Evolutionary conservation across 2,113 vertebrate species (phyloP).

Genomic region (Deroptyus accipitrinus): DNA sequence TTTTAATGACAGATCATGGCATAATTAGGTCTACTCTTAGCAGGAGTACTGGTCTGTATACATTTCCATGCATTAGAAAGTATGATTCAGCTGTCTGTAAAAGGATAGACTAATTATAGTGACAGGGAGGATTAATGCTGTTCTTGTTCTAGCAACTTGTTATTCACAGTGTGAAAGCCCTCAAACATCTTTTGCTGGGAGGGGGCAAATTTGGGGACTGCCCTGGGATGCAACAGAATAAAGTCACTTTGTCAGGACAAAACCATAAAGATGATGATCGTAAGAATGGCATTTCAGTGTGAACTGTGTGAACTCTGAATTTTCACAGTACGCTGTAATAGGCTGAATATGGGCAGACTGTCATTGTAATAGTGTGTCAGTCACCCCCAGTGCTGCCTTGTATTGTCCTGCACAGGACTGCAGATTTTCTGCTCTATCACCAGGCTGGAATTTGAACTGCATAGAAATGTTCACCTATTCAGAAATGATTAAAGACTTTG

Average conservation of each 20-base stretch:
- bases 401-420: neutral
- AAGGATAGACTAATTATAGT: constrained; percentile 61
- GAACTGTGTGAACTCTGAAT: constrained; percentile 26
- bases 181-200: constrained; percentile 38
- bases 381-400: neutral
- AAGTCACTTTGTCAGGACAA: constrained; percentile 60
- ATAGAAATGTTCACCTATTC: neutral
- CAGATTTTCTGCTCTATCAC: neutral
- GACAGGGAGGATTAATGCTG: constrained; percentile 54
- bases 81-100: constrained; percentile 64
- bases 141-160: constrained; percentile 56
- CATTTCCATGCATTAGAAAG: constrained; percentile 65
- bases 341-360: neutral
- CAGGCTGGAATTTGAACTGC: neutral
- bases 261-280: constrained; percentile 19
- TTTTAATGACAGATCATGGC: constrained; percentile 54
- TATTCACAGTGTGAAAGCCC: constrained; percentile 46
- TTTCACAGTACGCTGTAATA: neutral
- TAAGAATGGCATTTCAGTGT: constrained; percentile 1
- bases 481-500: neutral
- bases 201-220: constrained; percentile 12
- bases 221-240: constrained; percentile 14
- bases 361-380: neutral
- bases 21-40: constrained; percentile 48
- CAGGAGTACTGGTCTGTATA: constrained; percentile 56